These are phyloP conservation scores for Conopomorpha cramerella DNA, from an alignment of 1,140 invertebrate species.

Conservation along the genomic window DNA sequence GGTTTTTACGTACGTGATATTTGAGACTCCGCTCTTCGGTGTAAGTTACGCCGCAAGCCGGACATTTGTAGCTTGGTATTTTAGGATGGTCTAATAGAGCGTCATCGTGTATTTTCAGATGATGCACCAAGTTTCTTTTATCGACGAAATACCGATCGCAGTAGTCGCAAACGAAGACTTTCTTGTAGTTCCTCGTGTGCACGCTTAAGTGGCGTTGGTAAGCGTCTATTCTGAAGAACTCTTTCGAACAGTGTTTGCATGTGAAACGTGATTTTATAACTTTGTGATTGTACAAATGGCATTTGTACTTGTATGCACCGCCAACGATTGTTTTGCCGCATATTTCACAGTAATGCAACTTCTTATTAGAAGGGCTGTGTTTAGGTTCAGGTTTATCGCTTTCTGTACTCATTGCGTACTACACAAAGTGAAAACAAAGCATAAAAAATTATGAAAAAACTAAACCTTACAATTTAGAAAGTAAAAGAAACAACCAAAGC, in stretches of 20 bases:
- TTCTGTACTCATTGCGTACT: too few relatives aligned
- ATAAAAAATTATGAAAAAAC: too few relatives aligned
- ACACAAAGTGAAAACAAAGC: too few relatives aligned
- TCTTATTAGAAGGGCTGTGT: too few relatives aligned
- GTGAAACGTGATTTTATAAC: constrained; percentile 12
- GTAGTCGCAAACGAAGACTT: constrained; percentile 16
- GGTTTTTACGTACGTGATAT: constrained; percentile 22
- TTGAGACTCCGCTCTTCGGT: constrained; percentile 21
- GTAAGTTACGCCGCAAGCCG: constrained; percentile 15
- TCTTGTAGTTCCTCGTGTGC: constrained; percentile 9
- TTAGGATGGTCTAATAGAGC: constrained; percentile 1
- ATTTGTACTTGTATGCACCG: constrained; percentile 17
- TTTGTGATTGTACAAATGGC: constrained; percentile 25
- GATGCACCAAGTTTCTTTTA: constrained; percentile 24
- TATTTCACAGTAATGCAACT: constrained; percentile 9
- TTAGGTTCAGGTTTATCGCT: too few relatives aligned
- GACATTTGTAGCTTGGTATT: constrained; percentile 11
- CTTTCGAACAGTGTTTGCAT: constrained; percentile 18
- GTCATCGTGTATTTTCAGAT: constrained; percentile 23
- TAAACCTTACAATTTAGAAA: too few relatives aligned
- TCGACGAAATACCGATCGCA: constrained; percentile 19
- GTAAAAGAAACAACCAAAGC: too few relatives aligned
- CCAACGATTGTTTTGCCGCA: constrained; percentile 20
- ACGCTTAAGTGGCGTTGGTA: constrained; percentile 12
- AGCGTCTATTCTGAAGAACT: constrained; percentile 20